Base-by-base conservation (phyloP, 2,797 vertebrate genomes). In the Prunella strophiata region DNA sequence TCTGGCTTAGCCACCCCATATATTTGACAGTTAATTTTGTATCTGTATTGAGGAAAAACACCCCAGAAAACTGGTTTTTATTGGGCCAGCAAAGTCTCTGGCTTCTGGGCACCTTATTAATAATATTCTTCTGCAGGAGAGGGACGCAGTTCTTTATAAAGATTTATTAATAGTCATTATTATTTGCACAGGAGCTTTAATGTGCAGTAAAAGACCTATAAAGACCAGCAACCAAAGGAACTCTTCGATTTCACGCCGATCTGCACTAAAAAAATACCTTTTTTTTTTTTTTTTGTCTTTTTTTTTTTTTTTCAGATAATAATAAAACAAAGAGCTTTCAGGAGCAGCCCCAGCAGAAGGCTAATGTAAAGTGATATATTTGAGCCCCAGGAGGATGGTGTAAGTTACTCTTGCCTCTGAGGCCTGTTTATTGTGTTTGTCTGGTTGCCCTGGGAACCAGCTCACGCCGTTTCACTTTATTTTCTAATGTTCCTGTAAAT, bases 401-500 rank as follows among this genome's bases (percentile, higher is more conserved):
- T 97, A 98, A 98, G 97, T 98, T 98, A 97, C 97, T 95, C 97
- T 97, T 96, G 97, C 98, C 98, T 98, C 98, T 94, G 96, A 95
- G 92, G 97, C 97, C 98, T 98, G 92, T 97, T 97, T 98, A 98
- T 98, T 98, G 98, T 98, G 98, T 98, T 98, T 98, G 98, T 98
- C 98, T 98, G 98, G 98, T 98, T 98, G 97, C 98, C 98, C 97
- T 85, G 96, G 98, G 96, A 98, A 98, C 98, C 94, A 97, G 89
- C 97, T 98, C 97, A 97, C 96, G 97, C 97, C 97, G 97, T 98
- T 98, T 98, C 97, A 97, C 98, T 98, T 97, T 97, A 97, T 97
- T 98, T 98, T 97, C 98, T 98, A 98, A 98, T 95, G 97, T 98
- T 98, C 98, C 98, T 98, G 97, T 98, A 98, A 98, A 98, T 97